Conservation (phyloP, 2,888 invertebrate species). For the Tortrix viridana region DNA sequence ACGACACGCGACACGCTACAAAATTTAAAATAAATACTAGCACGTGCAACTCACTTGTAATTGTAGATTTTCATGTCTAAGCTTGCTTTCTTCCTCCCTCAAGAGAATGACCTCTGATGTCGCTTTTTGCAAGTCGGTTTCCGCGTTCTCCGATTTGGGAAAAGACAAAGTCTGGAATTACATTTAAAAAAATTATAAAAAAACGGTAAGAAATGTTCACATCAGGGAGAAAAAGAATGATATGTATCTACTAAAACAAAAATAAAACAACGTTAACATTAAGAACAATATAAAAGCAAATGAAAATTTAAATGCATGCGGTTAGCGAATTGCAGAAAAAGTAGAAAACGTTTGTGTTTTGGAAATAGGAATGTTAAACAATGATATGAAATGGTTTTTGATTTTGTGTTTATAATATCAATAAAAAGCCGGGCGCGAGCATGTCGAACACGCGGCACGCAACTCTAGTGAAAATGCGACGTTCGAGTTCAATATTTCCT, state of each 20-base stretch:
- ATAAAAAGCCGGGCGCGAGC: too few species aligned
- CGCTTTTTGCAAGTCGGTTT: constrained; percentile 86
- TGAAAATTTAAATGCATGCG: constrained; percentile 22
- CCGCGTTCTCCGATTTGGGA: constrained; percentile 71
- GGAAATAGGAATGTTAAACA: background rate
- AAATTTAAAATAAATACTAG: constrained; percentile 5
- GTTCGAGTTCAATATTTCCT: too few species aligned
- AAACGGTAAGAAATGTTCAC: background rate
- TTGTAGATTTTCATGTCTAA: constrained; percentile 93
- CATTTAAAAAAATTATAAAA: constrained; percentile 44
- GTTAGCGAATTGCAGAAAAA: background rate
- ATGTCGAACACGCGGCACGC: too few species aligned
- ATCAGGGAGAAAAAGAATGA: constrained; percentile 13
- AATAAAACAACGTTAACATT: background rate
- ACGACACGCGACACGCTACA: background rate
- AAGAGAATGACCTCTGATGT: constrained; percentile 90
- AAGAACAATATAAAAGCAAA: constrained; percentile 10
- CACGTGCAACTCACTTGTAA: constrained; percentile 87
- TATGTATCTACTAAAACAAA: background rate
- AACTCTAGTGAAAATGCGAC: too few species aligned
- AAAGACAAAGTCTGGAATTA: constrained; percentile 67
- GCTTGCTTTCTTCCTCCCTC: constrained; percentile 90
- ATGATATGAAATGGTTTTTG: background rate
- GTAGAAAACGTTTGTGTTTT: background rate
- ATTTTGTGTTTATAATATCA: background rate